Conservation (phyloP, 2,797 vertebrate genomes). For the Myotis myotis region DNA sequence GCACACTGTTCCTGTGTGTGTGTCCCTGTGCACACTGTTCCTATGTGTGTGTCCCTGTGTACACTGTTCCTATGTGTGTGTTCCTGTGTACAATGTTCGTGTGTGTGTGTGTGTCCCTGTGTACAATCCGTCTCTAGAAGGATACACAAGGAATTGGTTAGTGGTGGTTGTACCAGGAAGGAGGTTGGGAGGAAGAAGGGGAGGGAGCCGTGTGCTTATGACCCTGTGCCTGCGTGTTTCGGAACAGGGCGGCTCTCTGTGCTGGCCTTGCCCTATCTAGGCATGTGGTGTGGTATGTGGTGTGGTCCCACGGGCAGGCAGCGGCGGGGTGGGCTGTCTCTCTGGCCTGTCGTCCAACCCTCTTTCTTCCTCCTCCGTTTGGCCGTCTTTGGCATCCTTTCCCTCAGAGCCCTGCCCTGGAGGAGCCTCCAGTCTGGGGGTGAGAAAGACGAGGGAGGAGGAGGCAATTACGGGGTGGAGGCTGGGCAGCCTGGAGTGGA, state of each 20-base stretch:
- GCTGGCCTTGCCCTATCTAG: not conserved
- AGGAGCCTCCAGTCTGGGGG: not conserved
- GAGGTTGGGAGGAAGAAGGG: not conserved
- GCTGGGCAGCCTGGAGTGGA: not conserved
- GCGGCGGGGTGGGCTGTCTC: fast-evolving
- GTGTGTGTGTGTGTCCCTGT: not conserved
- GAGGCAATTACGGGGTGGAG: no score
- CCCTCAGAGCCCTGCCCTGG: not conserved
- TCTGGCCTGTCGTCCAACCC: not conserved
- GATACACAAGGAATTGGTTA: not conserved
- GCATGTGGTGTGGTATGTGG: not conserved
- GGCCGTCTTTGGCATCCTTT: not conserved
- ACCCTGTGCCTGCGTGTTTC: not conserved
- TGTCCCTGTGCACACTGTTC: no score
- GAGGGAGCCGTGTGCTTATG: not conserved
- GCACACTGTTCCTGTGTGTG: no score
- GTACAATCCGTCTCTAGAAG: not conserved
- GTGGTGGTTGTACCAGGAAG: not conserved
- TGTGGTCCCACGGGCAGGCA: not conserved
- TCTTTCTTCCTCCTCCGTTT: not conserved
- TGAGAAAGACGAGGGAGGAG: not conserved
- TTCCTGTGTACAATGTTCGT: no score
- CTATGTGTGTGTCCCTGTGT: no score
- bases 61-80: no score
- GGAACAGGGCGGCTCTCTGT: not conserved